Base-by-base conservation (phyloP, 23 tunicate genomes). In the Ascidia mentula region DNA sequence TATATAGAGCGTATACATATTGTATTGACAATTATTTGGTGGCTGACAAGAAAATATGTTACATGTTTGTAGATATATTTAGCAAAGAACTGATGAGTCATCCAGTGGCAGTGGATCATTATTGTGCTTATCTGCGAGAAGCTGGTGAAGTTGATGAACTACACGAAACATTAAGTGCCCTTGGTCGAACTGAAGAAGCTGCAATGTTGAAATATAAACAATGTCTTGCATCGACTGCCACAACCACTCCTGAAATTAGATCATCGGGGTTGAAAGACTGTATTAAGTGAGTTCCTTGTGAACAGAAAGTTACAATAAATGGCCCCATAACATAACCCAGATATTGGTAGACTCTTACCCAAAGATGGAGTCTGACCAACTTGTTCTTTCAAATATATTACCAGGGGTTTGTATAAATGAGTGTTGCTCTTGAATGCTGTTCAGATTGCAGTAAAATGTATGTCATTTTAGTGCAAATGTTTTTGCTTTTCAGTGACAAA, bases 161-260 rank as follows among this genome's bases (percentile, higher is more conserved):
- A 31, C 93, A 92, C 38, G 98, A 92, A 79, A 92, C 91, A 45
- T 75, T 92, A 39, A 92, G 84, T 45, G 87, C 89, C 3, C 73
- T 91, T 13, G 97, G 97, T n/a, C 78, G 91, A 37, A 91, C 91
- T 0, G 98, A 92, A 74, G 98, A 92, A 72, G 98, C 98, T 0
- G 98, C 98, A 40, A 88, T 92, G 92, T 73, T 92, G 5, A 92
- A 92, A 76, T 92, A 92, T 83, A 85, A 82, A 40, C 92, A 92
- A 35, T 80, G 86, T 36, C 40, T 92, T 42, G 60, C 85, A 3
- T 35, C 81, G 32, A 83, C 83, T 15, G 45, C 86, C 15, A 60
- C 92, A n/a, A 75, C 81, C 7, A 90, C 86, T 0, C 89, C 98
- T 9, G 90, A 92, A 80, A 80, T 92, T 20, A 76, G 92, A 2